Base-by-base conservation (phyloP, 2,113 vertebrate genomes). In the Indri indri region DNA sequence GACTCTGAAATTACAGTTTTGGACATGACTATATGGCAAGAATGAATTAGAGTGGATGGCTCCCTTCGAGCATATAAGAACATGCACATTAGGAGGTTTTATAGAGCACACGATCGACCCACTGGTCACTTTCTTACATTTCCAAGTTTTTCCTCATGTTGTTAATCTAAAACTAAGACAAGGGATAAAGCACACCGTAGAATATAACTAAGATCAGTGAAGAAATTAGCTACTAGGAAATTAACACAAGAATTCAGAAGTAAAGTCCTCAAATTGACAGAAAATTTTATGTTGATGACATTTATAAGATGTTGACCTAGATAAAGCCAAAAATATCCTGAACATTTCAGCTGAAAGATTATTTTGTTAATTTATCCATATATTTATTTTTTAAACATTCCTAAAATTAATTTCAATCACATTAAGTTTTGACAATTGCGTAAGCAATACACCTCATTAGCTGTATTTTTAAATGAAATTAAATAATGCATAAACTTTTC, bases 391-490 rank as follows among this genome's bases (percentile, higher is more conserved):
- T 47, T 66, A 79, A 6, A 30, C 4, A 85, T 52, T 77, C n/a
- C 17, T 88, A n/a, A 88, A 90, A 61, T 37, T 42, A 65, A n/a
- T 79, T 13, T 70, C 34, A 30, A 16, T 86, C 13, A 12, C 20
- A 2, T 85, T 83, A 63, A 63, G 34, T 63, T 61, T 57, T 42
- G 10, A 57, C 92, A 40, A 40, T 9, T 13, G 6, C 50, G 6
- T 87, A n/a, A 79, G 37, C 42, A 90, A 95, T 8, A 80, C 0
- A 50, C 16, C 32, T 74, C 7, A 42, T 3, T 71, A 70, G 57
- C 8, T 73, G 20, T 71, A 93, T 57, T 82, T 96, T 90, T 57
- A 42, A 93, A 85, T 65, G 2, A 54, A 90, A 68, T 79, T 82
- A 76, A 94, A 32, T 45, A 18, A 74, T 9, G 1, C 7, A 47